Conservation (phyloP, 37 sponge, comb jelly and placozoan species). For the Theonella swinhoei region DNA sequence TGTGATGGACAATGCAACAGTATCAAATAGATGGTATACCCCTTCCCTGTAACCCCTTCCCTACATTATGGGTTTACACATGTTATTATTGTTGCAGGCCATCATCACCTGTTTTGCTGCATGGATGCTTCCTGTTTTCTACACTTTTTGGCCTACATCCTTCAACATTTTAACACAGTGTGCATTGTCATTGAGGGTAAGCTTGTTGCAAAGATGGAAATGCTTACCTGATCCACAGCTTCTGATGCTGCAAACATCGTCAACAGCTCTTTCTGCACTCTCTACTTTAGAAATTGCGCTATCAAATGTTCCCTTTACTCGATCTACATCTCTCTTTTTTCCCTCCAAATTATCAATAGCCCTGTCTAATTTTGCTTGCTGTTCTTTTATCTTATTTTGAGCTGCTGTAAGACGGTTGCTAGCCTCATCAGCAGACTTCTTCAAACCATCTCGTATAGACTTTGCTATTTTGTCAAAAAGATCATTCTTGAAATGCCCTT, state of each 20-base stretch:
- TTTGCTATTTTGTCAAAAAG: neutral
- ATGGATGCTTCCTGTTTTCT: too few relatives aligned
- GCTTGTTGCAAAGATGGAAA: too few relatives aligned
- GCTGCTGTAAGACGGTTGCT: neutral
- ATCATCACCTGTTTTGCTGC: too few relatives aligned
- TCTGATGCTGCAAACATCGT: neutral
- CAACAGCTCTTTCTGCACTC: neutral
- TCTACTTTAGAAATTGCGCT: neutral
- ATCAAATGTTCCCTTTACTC: neutral
- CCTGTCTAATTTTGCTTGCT: neutral
- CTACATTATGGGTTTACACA: too few relatives aligned
- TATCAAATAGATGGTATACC: too few relatives aligned
- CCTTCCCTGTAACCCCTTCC: too few relatives aligned
- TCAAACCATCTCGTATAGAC: neutral
- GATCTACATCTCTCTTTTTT: neutral
- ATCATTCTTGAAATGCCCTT: neutral
- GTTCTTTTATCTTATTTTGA: neutral
- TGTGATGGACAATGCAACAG: too few relatives aligned
- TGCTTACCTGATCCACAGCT: slow-evolving; percentile 6
- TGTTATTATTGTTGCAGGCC: too few relatives aligned
- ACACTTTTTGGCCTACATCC: too few relatives aligned
- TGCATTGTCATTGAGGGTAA: too few relatives aligned
- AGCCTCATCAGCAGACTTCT: neutral
- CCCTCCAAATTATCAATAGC: neutral
- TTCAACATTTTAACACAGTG: too few relatives aligned